These are phyloP conservation scores for Laticauda colubrina DNA, from an alignment of 2,113 vertebrate genomes.

Conservation along the genomic window DNA sequence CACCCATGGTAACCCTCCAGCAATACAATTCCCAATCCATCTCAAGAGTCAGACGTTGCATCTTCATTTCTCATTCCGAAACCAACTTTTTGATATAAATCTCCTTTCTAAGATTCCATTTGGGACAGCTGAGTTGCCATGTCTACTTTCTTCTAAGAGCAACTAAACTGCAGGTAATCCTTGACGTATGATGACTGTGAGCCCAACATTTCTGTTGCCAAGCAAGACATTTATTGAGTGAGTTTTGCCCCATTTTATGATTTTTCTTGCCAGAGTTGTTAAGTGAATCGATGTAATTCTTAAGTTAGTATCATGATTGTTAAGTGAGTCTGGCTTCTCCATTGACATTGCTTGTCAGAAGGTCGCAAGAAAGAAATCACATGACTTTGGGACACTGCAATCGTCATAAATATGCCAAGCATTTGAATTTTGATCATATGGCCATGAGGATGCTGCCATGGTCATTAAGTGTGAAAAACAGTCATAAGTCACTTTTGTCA, in stretches of 20 bases:
- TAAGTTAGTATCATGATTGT: no score
- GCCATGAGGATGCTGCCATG: background rate
- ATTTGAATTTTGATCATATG: background rate
- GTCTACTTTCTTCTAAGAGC: background rate
- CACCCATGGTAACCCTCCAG: background rate
- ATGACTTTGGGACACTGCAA: background rate
- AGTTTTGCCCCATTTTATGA: background rate
- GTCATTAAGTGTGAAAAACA: background rate
- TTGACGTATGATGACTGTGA: rapidly evolving
- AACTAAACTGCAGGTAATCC: background rate
- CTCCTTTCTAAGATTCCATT: background rate
- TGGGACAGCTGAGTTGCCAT: background rate
- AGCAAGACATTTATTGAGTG: background rate
- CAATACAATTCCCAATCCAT: background rate
- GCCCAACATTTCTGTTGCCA: background rate
- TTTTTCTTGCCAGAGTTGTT: background rate
- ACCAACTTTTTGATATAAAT: background rate
- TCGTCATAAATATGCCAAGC: background rate
- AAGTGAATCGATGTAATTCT: no score
- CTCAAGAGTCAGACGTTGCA: background rate
- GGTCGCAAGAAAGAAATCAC: background rate
- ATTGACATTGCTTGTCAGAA: background rate
- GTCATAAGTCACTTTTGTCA: background rate
- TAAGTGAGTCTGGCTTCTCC: no score
- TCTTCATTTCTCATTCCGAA: background rate